These are phyloP conservation scores for Petrosia ficiformis DNA, from an alignment of 37 sponge, comb jelly and placozoan genomes.

Conservation along the genomic window DNA sequence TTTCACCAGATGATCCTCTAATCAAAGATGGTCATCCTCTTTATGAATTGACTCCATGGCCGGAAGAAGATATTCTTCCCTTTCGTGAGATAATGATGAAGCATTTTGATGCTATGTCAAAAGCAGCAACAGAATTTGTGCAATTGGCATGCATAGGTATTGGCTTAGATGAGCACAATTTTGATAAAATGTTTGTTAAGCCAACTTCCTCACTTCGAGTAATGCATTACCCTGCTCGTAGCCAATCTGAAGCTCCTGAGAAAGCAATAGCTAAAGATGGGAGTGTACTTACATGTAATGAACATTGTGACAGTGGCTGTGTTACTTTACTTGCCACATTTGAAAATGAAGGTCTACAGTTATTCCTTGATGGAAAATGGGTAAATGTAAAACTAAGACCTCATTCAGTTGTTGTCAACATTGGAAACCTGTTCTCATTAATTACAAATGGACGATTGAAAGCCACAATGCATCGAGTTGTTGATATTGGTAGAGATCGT, in stretches of 20 bases:
- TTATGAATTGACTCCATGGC: background rate
- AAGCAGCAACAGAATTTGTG: conserved; percentile 31
- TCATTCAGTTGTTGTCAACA: conserved; percentile 45
- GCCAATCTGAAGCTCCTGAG: background rate
- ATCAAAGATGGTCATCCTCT: conserved; percentile 12
- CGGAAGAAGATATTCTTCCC: background rate
- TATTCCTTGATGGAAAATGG: conserved; percentile 32
- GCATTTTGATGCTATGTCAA: conserved; percentile 25
- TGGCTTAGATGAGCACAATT: conserved; percentile 24
- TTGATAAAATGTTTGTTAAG: conserved; percentile 23
- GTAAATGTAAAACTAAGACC: conserved; percentile 20
- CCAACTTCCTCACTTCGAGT: conserved; percentile 36
- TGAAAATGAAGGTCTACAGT: conserved; percentile 32
- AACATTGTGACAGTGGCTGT: conserved; percentile 40
- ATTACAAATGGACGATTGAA: conserved; percentile 43
- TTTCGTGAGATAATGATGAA: background rate
- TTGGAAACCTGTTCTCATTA: conserved; percentile 28
- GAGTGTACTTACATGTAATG: conserved; percentile 22
- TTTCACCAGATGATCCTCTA: conserved; percentile 35
- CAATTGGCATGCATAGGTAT: conserved; percentile 29
- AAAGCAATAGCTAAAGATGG: background rate
- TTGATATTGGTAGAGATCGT: conserved; percentile 31
- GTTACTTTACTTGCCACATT: conserved; percentile 52
- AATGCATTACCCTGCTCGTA: conserved; percentile 43
- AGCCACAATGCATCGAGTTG: conserved; percentile 54